Evolutionary conservation across 1,140 invertebrate genomes (phyloP), one percentile per base, ranked within the genome.

Genomic region (Diachasma alloeum): DNA sequence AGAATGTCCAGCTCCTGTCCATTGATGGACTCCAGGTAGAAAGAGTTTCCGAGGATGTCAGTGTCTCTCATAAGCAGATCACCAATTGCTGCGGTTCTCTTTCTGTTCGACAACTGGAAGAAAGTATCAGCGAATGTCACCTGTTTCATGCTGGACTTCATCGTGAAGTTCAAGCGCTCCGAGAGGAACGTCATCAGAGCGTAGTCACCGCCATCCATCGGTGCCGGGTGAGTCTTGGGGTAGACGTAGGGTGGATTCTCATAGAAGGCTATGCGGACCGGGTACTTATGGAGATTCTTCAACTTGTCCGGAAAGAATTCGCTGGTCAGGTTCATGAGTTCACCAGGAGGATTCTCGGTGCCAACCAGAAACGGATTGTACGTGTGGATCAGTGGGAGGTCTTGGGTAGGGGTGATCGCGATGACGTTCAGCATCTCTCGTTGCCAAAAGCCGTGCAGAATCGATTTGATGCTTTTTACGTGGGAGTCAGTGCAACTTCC

Each of bases 231-330:
- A 13, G 63, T 22, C 2, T 44, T 53, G 39, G 74, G 22, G 17
- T 19, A 26, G 5, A 37, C 53, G 13, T 76, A 46, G 2, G 79
- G 79, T 19, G 53, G 37, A 63, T 77, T 53, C 3, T 66, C n/a
- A 19, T 74, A 77, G 0, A 78, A 36, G 0, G 75, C 76, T 19
- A 78, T 67, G 13, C 44, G 31, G 10, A 80, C 77, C 11, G 11
- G 19, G 19, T 74, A 36, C 17, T 69, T 67, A 6, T 75, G 67
- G 1, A 80, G 72, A 44, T 80, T 68, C 4, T 72, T 75, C 24
- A 79, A 15, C 26, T 80, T 80, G 17, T 80, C 79, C 1, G 77
- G 75, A 66, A 77, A 80, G 46, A 78, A 56, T 42, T 69, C 19
- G 24, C 6, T 19, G 15, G 19, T 17, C 37, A 71, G 5, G 56